Percentiles rank a stretch among this genome's conserved stretches.
Conservation (phyloP, 2,113 vertebrate species). For the Turnix velox region DNA sequence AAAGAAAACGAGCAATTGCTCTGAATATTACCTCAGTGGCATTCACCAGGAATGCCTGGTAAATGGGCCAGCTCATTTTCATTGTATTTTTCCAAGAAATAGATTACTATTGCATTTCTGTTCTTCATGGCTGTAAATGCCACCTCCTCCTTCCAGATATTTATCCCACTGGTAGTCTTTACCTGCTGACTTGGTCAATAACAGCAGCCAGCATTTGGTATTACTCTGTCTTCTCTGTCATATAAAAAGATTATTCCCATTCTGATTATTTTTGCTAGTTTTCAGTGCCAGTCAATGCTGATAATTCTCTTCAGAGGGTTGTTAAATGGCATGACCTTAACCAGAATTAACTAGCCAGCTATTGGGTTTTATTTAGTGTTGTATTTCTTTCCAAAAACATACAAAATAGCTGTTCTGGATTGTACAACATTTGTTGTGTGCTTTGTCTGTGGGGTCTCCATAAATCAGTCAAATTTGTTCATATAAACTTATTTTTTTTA, state of each 20-base stretch:
- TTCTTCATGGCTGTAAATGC: background rate
- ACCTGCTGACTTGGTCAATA: background rate
- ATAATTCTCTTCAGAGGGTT: background rate
- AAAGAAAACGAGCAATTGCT: background rate
- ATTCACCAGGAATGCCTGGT: background rate
- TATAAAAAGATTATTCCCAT: background rate
- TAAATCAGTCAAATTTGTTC: background rate
- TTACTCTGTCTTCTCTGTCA: background rate
- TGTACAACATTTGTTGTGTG: too few species aligned
- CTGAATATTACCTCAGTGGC: background rate
- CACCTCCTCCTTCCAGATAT: background rate
- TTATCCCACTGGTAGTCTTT: background rate
- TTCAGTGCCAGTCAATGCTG: background rate
- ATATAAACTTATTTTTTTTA: background rate
- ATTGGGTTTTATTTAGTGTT: background rate
- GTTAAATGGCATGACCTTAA: background rate
- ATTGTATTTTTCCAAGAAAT: background rate
- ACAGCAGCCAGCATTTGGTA: background rate
- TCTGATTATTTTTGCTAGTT: background rate
- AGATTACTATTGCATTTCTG: background rate
- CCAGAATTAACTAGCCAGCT: background rate
- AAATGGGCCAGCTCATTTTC: background rate
- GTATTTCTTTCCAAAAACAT: background rate
- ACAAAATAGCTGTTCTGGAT: background rate
- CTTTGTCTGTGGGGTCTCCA: background rate